phyloP scores from a whole-genome alignment of 2,797 vertebrate genomes.

The Centropyge bicolor region DNA sequence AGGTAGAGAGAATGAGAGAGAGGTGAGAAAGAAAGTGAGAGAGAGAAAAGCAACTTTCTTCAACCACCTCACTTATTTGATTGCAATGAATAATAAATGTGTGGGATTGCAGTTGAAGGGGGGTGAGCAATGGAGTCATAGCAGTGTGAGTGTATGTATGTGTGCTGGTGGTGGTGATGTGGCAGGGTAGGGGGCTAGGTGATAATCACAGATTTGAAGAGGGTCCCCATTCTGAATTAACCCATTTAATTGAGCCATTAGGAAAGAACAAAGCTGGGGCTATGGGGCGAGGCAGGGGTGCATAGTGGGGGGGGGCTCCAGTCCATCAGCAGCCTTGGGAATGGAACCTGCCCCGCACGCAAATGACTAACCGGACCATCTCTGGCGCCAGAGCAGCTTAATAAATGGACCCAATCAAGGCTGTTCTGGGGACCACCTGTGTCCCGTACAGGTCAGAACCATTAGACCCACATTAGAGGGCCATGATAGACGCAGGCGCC shows the following conservation, averaged over 20 bases:
- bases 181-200: constrained; percentile 72
- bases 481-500: constrained; percentile 83
- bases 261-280: constrained; percentile 82
- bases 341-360: constrained; percentile 76
- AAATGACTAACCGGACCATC: constrained; percentile 82
- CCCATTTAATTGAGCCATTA: constrained; percentile 89
- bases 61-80: constrained; percentile 97
- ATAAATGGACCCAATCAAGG: constrained; percentile 88
- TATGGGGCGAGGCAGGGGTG: constrained; percentile 53
- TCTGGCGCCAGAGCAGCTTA: constrained; percentile 77
- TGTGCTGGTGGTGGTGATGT: constrained; percentile 40
- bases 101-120: constrained; percentile 66
- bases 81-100: constrained; percentile 99
- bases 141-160: constrained; percentile 41
- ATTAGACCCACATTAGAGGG: constrained; percentile 87
- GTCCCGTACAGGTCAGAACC: constrained; percentile 87
- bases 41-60: constrained; percentile 91
- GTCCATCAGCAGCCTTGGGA: constrained; percentile 84
- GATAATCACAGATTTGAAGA: constrained; percentile 84
- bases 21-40: constrained; percentile 60
- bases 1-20: constrained; percentile 63
- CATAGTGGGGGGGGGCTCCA: constrained; percentile 54
- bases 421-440: constrained; percentile 85
- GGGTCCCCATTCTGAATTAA: constrained; percentile 84
- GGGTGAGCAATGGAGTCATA: constrained; percentile 32